Percentiles rank a stretch among this genome's conserved stretches.
Conservation (phyloP, 2,888 invertebrate species). For the Vesta saturnalis region DNA sequence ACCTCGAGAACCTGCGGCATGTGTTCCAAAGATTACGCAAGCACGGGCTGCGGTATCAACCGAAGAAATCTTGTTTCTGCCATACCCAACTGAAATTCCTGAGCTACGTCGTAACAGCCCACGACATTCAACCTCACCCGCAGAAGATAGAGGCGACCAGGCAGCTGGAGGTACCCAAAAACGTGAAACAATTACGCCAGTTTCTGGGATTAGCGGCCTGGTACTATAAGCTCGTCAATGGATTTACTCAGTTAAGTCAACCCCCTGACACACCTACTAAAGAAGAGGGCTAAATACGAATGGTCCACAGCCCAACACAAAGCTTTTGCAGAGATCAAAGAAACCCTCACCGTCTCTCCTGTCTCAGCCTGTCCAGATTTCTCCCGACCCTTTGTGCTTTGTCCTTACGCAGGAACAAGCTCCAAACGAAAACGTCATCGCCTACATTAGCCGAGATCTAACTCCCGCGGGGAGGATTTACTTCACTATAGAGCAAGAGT, state of each 20-base stretch:
- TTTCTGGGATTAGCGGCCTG: background rate
- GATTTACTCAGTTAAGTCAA: background rate
- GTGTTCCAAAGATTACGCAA: background rate
- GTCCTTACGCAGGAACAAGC: background rate
- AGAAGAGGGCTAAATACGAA: background rate
- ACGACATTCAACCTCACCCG: background rate
- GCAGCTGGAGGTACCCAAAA: background rate
- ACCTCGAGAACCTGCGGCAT: background rate
- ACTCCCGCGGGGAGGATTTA: background rate
- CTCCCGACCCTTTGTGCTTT: background rate
- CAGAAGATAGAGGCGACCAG: background rate
- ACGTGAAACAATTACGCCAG: background rate
- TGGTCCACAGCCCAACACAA: background rate
- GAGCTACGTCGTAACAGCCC: background rate
- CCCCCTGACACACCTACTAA: background rate
- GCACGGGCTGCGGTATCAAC: background rate
- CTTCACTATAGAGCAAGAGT: background rate
- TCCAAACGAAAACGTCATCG: too few relatives aligned
- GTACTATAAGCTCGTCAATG: background rate
- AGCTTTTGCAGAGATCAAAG: background rate
- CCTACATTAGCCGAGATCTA: background rate
- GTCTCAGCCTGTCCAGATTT: background rate
- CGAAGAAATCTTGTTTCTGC: background rate
- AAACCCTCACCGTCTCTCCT: background rate
- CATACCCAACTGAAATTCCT: background rate